Evolutionary conservation across 2,797 vertebrate genomes (phyloP).

Genomic region (Channallabes apus): DNA sequence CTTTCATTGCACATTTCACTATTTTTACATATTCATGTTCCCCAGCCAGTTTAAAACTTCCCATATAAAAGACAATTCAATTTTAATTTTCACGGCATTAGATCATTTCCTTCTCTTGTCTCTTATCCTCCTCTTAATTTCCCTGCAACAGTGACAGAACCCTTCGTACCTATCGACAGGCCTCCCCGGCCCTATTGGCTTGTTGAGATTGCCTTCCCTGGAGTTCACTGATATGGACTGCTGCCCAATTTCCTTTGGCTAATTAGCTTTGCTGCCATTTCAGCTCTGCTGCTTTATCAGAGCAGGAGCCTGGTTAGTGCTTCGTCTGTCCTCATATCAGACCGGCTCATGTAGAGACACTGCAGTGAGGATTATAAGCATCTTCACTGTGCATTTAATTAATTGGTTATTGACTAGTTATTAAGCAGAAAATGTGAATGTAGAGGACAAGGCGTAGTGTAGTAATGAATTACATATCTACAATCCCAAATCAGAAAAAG

Average conservation of each 20-base stretch:
- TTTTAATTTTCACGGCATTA: not conserved
- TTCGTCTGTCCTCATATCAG: conserved; percentile 19
- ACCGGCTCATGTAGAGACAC: conserved; percentile 17
- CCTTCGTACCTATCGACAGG: conserved; percentile 58
- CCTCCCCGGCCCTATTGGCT: conserved; percentile 50
- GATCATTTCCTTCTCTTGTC: not conserved
- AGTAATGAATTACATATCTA: not conserved
- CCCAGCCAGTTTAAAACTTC: not conserved
- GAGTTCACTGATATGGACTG: conserved; percentile 68
- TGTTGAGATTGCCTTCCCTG: conserved; percentile 52
- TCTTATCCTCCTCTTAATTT: conserved; percentile 51
- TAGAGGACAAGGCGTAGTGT: too few species aligned
- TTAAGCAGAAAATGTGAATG: not conserved
- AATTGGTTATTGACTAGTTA: not conserved
- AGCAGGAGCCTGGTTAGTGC: conserved; percentile 62
- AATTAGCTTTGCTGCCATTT: conserved; percentile 76
- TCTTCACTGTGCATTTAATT: not conserved
- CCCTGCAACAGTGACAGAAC: conserved; percentile 65
- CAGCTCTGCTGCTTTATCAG: conserved; percentile 69
- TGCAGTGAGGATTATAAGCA: conserved; percentile 14
- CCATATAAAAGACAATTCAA: not conserved
- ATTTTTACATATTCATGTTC: not conserved
- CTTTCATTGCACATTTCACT: not conserved
- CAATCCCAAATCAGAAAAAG: not conserved
- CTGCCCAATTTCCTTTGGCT: conserved; percentile 76